Evolutionary conservation across 1,140 invertebrate genomes (phyloP).

Genomic region (Tetramorium simillimum): DNA sequence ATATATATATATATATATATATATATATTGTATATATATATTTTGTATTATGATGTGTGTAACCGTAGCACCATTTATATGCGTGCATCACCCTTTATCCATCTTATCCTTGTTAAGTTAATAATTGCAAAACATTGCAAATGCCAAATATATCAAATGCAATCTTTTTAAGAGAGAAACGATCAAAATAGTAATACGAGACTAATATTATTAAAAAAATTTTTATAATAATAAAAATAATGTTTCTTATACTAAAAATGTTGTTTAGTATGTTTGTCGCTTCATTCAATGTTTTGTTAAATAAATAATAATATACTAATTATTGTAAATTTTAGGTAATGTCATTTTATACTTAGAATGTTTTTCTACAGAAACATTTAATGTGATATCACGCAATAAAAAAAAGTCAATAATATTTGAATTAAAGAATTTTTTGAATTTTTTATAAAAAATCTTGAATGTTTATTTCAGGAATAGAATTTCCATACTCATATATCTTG

Average conservation of each 20-base stretch:
- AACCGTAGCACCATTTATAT: background rate
- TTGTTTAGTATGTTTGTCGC: background rate
- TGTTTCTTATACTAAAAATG: constrained; percentile 1
- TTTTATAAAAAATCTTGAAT: background rate
- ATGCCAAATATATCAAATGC: background rate
- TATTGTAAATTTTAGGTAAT: constrained; percentile 7
- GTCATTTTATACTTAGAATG: background rate
- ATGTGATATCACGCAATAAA: constrained; percentile 2
- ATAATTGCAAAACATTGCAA: constrained; percentile 37
- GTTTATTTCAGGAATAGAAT: background rate
- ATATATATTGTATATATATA: background rate
- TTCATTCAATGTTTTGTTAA: constrained; percentile 12
- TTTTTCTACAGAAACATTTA: constrained; percentile 4
- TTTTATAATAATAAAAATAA: constrained; percentile 7
- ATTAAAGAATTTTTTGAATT: background rate
- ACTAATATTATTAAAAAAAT: constrained; percentile 18
- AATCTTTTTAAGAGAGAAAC: constrained; percentile 18
- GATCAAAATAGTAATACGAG: constrained; percentile 18
- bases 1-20: background rate
- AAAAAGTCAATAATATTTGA: background rate
- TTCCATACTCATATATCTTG: background rate
- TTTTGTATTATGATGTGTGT: constrained; percentile 28
- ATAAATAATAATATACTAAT: constrained; percentile 14
- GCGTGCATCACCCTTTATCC: background rate
- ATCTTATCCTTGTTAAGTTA: background rate